Evolutionary conservation across 1,140 invertebrate genomes (phyloP), one percentile per base, ranked within the genome.

Genomic region (Cydia pomonella): DNA sequence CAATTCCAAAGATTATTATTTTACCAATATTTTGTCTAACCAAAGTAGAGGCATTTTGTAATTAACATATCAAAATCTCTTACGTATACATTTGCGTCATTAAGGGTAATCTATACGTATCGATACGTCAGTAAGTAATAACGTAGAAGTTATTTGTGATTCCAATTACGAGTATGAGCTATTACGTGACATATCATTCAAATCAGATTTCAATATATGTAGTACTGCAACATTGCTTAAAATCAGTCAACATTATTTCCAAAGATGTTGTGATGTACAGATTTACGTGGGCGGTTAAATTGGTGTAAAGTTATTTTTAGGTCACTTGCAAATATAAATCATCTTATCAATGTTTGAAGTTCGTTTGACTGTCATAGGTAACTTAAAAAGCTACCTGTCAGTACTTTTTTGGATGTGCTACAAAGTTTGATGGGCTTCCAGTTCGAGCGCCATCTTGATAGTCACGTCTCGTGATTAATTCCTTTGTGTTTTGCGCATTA

Each of bases 21-120:
- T 59, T 59, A 59, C 21, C 53, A 16, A 44, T 12, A 44, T 44
- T 44, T 44, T 44, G 12, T 44, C 13, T 69, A 29, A 69, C 64
- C 64, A 69, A 69, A 69, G 64, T 33, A 21, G 63, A 66, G 64
- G 29, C 64, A 69, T 69, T 69, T 69, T 69, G 29, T 38, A 59
- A 59, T 59, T 23, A 23, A 59, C 53, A 59, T 59, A 59, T 59
- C 53, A 59, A 59, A 59, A 23, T 59, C 53, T 23, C n/a, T 59
- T 59, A 59, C 21, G 53, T 59, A 10, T 59, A 59, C 53, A 23
- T 59, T 10, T 59, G 53, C 18, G 21, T 23, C 2, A 23, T 12
- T 59, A 59, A 59, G 53, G 53, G 53, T 59, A 23, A 21, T 59
- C 7, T 59, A 59, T 59, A 59, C 7, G 18, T 59, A 59, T 23